A percentile compares a stretch with the other conserved stretches of the same genome.
Evolutionary conservation across 2,888 invertebrate species (phyloP).

Genomic region (Stenoptilia bipunctidactyla): DNA sequence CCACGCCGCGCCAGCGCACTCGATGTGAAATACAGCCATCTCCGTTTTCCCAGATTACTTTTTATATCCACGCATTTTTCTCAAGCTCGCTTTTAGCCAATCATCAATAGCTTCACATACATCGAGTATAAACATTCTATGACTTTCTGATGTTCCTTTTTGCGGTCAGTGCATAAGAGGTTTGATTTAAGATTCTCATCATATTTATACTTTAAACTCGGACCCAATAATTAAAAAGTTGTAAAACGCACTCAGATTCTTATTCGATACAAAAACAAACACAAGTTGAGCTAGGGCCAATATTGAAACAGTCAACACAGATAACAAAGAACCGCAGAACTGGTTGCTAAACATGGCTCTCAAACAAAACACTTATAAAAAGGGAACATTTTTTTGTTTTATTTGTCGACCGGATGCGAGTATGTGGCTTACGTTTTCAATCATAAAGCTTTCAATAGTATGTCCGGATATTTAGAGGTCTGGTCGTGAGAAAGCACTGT

Average conservation of each 20-base stretch:
- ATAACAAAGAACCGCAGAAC: conserved; percentile 59
- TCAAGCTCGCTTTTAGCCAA: neutral
- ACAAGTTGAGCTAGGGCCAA: conserved; percentile 30
- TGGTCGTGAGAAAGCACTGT: conserved; percentile 55
- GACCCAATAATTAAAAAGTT: conserved; percentile 19
- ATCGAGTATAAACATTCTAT: neutral
- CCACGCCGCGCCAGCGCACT: conserved; percentile 25
- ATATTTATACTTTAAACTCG: neutral
- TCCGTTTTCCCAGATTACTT: conserved; percentile 21
- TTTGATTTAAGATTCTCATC: conserved; percentile 1
- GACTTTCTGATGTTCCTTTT: neutral
- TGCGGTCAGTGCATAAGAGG: neutral
- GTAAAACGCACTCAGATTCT: conserved; percentile 20
- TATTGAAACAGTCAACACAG: conserved; percentile 48
- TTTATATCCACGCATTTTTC: conserved; percentile 9
- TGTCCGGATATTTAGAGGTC: conserved; percentile 14
- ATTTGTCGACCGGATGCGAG: conserved; percentile 8
- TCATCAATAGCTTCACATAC: neutral
- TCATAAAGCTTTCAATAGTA: conserved; percentile 16
- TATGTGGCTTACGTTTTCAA: conserved; percentile 12
- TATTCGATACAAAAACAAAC: conserved; percentile 29
- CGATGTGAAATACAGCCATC: conserved; percentile 20
- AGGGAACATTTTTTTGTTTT: conserved; percentile 22
- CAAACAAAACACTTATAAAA: conserved; percentile 48
- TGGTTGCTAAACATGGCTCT: conserved; percentile 49